Percentiles rank a stretch among this genome's conserved stretches.
These are phyloP conservation scores for Pyralis farinalis DNA, from an alignment of 2,888 invertebrate genomes.

Conservation along the genomic window DNA sequence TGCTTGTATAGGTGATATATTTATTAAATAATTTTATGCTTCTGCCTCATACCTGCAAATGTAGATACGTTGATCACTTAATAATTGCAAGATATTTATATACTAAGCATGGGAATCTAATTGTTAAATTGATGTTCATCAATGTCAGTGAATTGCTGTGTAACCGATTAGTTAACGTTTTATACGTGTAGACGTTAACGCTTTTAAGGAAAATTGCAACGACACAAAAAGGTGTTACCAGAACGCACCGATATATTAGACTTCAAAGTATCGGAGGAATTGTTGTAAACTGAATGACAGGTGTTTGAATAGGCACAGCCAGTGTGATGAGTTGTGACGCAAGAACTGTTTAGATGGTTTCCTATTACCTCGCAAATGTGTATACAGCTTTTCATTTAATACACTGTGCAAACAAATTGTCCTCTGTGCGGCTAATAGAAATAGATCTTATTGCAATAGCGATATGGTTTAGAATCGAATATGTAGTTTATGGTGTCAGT, in stretches of 20 bases:
- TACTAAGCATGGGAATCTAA: neutral
- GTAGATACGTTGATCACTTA: too few species aligned
- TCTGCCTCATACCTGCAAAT: too few species aligned
- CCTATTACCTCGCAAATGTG: conserved; percentile 17
- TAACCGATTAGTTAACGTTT: too few species aligned
- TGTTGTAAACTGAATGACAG: neutral
- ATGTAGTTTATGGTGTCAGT: neutral
- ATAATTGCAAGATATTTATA: too few species aligned
- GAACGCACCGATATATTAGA: too few species aligned
- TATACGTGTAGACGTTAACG: too few species aligned
- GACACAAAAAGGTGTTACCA: too few species aligned
- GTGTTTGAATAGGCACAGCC: conserved; percentile 1
- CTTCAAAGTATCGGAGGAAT: too few species aligned
- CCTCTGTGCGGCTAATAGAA: neutral
- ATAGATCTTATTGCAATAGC: neutral
- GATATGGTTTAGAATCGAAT: neutral
- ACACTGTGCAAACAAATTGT: conserved; percentile 4
- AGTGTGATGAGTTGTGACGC: conserved; percentile 38
- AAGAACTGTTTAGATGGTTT: conserved; percentile 27
- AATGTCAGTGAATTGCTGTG: too few species aligned
- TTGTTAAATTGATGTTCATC: neutral
- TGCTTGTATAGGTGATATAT: neutral
- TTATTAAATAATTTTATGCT: too few species aligned
- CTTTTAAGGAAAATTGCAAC: too few species aligned
- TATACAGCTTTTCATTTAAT: conserved; percentile 12